These are phyloP conservation scores for Haliclystus octoradiatus DNA, from an alignment of 30 jellyfish, hydroid and myxozoan species.

Conservation along the genomic window DNA sequence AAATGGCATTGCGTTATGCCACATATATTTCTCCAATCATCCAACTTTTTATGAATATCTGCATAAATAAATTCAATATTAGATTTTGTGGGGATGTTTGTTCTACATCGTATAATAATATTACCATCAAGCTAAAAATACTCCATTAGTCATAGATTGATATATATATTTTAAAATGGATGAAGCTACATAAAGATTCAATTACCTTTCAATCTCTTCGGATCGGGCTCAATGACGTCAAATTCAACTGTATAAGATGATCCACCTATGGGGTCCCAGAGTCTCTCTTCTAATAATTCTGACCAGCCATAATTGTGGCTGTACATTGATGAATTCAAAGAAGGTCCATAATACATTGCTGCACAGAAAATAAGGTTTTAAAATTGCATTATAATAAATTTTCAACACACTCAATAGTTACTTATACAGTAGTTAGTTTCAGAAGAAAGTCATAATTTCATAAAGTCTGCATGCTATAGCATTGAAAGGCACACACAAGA, in stretches of 20 bases:
- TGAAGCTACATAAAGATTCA: too few species aligned
- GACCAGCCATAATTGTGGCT: conserved; percentile 46
- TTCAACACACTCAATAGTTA: too few species aligned
- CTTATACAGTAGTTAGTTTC: too few species aligned
- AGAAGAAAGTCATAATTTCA: too few species aligned
- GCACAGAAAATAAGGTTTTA: background rate
- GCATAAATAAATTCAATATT: background rate
- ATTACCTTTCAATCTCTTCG: conserved; percentile 14
- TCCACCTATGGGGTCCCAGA: conserved; percentile 72
- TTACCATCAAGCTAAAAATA: too few species aligned
- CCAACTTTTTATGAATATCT: background rate
- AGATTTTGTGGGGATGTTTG: too few species aligned
- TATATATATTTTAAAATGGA: too few species aligned
- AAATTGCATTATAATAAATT: too few species aligned
- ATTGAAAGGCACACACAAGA: too few species aligned
- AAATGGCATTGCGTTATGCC: background rate
- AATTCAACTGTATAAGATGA: conserved; percentile 6
- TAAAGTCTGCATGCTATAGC: too few species aligned
- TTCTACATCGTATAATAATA: too few species aligned
- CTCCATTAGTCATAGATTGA: too few species aligned
- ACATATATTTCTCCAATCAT: background rate
- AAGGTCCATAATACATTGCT: conserved; percentile 91
- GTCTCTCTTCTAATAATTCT: conserved; percentile 28
- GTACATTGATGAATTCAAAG: conserved; percentile 54
- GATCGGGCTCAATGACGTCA: conserved; percentile 25